Conservation (phyloP, 2,888 invertebrate species). For the Euzophera pinguis region DNA sequence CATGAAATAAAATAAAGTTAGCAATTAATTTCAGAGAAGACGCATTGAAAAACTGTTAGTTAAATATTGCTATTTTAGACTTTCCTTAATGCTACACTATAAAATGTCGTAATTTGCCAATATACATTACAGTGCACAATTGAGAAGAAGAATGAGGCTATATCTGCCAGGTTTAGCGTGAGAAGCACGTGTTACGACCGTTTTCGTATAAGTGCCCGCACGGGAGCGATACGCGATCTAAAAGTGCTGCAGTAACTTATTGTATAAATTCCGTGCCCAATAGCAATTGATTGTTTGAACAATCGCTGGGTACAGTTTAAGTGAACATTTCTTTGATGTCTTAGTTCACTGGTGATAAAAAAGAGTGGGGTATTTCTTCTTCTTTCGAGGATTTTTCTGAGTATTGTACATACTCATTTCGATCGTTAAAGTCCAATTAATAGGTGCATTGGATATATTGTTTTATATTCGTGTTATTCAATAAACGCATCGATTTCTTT, state of each 20-base stretch:
- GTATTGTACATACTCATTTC: no score
- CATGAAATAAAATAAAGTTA: no score
- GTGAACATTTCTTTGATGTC: neutral
- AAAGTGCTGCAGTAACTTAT: conserved; percentile 38
- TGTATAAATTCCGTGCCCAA: conserved; percentile 16
- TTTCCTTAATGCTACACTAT: neutral
- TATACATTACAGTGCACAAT: conserved; percentile 4
- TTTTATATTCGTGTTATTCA: no score
- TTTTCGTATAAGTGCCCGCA: conserved; percentile 53
- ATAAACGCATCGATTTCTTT: no score
- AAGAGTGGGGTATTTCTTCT: no score
- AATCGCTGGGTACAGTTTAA: neutral
- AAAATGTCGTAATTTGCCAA: neutral
- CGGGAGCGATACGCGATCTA: conserved; percentile 51
- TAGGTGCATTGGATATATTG: no score
- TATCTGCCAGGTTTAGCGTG: conserved; percentile 29
- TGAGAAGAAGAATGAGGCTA: conserved; percentile 21
- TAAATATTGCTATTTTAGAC: no score
- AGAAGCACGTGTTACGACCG: conserved; percentile 36
- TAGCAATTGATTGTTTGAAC: conserved; percentile 9
- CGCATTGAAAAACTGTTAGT: no score
- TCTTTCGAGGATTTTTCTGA: no score
- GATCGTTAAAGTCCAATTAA: no score
- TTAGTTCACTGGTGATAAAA: no score
- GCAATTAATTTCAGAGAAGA: no score